A percentile compares a stretch with the other conserved stretches of the same genome.
Conservation (phyloP, 2,113 vertebrate species). For the Sorex araneus region DNA sequence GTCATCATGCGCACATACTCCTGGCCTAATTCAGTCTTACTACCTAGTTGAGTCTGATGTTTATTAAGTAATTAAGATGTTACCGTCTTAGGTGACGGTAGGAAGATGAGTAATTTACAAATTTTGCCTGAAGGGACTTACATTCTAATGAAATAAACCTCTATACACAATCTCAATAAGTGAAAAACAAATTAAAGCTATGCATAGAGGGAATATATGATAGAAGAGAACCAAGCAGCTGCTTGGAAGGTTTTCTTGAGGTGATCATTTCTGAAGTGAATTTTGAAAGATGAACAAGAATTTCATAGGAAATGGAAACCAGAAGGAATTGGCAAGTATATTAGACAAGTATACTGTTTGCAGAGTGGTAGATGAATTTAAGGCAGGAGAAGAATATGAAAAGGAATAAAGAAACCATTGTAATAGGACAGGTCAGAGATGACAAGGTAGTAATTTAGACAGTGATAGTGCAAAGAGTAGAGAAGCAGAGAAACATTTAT, state of each 20-base stretch:
- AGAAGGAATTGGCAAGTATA: background rate
- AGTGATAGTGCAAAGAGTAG: background rate
- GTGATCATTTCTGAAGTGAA: conserved; percentile 32
- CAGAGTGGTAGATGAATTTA: conserved; percentile 2
- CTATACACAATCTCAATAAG: conserved; percentile 13
- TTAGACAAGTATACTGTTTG: background rate
- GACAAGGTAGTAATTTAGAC: conserved; percentile 1
- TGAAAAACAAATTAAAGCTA: conserved; percentile 53
- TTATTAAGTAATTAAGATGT: conserved; percentile 49
- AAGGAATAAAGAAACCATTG: background rate
- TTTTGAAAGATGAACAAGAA: conserved; percentile 52
- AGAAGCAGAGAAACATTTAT: background rate
- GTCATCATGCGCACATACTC: background rate
- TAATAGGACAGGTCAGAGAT: background rate
- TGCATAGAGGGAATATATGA: background rate
- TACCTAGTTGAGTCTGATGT: background rate
- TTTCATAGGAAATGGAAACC: conserved; percentile 36
- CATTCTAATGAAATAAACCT: conserved; percentile 39
- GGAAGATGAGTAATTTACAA: background rate
- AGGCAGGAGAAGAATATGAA: background rate
- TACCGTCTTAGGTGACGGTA: background rate
- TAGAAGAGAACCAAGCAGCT: background rate
- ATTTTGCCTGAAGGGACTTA: conserved; percentile 43
- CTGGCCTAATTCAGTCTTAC: background rate
- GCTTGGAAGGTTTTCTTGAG: background rate